phyloP scores from a whole-genome alignment of 2,888 invertebrate species.

The Pollenia angustigena region DNA sequence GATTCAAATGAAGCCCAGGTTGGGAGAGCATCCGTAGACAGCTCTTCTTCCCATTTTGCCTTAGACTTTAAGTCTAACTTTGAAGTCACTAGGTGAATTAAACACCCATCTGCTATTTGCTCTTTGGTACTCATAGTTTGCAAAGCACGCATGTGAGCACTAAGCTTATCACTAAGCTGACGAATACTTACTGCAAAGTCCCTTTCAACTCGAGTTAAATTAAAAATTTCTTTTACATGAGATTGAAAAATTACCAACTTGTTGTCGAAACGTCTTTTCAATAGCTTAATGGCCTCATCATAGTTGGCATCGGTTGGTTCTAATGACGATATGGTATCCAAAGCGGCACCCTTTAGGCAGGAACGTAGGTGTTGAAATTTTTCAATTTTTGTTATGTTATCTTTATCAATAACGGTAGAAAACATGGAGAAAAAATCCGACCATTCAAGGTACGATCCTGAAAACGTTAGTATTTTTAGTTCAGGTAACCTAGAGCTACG shows the following conservation, averaged over 20 bases:
- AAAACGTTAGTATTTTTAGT: not conserved
- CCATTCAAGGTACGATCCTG: not conserved
- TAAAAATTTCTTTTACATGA: conserved; percentile 72
- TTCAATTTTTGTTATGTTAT: conserved; percentile 37
- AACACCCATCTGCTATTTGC: conserved; percentile 53
- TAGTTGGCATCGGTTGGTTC: conserved; percentile 72
- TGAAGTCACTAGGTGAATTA: conserved; percentile 49
- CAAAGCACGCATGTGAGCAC: conserved; percentile 61
- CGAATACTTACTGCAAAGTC: conserved; percentile 62
- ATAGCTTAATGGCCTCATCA: conserved; percentile 69
- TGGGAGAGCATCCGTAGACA: not conserved
- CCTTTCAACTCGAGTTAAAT: conserved; percentile 54
- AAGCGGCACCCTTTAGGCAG: conserved; percentile 47
- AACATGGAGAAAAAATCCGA: conserved; percentile 13
- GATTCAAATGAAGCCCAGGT: conserved; percentile 34
- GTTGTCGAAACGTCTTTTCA: conserved; percentile 72
- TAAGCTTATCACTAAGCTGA: conserved; percentile 63
- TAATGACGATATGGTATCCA: conserved; percentile 67
- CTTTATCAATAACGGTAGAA: conserved; percentile 4
- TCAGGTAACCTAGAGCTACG: not conserved
- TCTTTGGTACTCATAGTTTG: conserved; percentile 61
- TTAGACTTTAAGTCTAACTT: conserved; percentile 63
- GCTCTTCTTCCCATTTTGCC: conserved; percentile 64
- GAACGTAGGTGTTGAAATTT: conserved; percentile 71
- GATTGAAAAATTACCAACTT: conserved; percentile 72